Evolutionary conservation across 2,113 vertebrate species (phyloP).

Genomic region (Ictalurus furcatus): DNA sequence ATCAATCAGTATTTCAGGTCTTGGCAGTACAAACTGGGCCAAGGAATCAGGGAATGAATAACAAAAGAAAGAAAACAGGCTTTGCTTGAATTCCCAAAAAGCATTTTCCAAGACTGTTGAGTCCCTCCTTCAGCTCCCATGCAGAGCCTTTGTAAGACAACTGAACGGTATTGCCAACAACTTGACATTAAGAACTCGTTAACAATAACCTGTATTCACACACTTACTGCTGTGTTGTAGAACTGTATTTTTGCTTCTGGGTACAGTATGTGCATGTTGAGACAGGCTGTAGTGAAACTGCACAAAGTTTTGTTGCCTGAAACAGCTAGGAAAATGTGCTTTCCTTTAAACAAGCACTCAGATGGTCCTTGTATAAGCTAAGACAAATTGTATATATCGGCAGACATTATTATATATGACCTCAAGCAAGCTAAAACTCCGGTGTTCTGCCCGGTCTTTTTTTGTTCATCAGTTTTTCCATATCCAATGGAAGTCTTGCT

Average conservation of each 20-base stretch:
- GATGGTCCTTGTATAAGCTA: neutral
- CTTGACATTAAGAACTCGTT: too few relatives aligned
- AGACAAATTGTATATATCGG: neutral
- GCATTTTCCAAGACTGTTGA: neutral
- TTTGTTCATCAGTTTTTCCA: neutral
- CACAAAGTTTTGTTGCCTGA: neutral
- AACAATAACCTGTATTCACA: neutral
- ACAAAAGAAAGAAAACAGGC: neutral
- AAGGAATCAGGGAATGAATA: neutral
- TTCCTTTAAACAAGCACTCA: neutral
- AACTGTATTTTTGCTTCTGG: neutral
- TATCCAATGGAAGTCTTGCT: neutral
- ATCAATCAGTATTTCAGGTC: neutral
- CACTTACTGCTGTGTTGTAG: neutral
- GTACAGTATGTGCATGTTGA: neutral
- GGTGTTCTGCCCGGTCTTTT: neutral
- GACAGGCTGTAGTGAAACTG: neutral
- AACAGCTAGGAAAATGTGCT: neutral
- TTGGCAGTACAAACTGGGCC: neutral
- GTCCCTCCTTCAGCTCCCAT: neutral
- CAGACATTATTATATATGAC: neutral
- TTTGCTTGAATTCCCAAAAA: neutral
- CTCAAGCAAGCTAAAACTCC: neutral
- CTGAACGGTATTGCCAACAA: too few relatives aligned
- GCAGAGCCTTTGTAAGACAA: too few relatives aligned